Conservation (phyloP, 2,113 vertebrate genomes). For the Otis tarda region DNA sequence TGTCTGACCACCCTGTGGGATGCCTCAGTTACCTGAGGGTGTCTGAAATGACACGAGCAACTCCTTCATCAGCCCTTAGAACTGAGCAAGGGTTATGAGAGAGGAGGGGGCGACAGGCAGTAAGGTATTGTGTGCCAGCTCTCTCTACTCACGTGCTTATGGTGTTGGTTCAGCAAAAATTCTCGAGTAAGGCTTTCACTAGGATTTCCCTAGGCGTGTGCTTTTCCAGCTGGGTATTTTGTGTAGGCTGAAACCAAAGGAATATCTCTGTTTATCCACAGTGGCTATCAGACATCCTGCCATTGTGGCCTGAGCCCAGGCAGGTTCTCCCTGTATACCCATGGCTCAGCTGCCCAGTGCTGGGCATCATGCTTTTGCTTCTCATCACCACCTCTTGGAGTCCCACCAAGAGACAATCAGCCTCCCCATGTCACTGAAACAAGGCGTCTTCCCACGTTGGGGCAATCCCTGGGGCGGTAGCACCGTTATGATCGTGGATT, state of each 20-base stretch:
- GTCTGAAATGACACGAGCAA: accelerated
- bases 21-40: background rate
- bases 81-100: background rate
- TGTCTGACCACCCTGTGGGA: background rate
- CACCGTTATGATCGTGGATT: background rate
- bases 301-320: background rate
- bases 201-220: background rate
- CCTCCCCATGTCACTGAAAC: background rate
- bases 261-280: background rate
- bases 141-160: background rate
- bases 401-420: background rate
- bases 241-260: background rate
- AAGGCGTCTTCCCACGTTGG: accelerated
- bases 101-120: background rate
- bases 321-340: background rate
- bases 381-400: background rate
- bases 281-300: background rate
- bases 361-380: background rate
- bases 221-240: background rate
- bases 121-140: background rate
- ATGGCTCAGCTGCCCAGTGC: background rate
- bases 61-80: background rate
- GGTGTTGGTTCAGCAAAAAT: background rate
- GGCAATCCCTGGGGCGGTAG: background rate
- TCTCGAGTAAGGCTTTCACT: accelerated